A percentile compares a stretch with the other conserved stretches of the same genome.
Evolutionary conservation across 2,113 vertebrate species (phyloP).

Genomic region (Poeciliopsis turrubarensis): DNA sequence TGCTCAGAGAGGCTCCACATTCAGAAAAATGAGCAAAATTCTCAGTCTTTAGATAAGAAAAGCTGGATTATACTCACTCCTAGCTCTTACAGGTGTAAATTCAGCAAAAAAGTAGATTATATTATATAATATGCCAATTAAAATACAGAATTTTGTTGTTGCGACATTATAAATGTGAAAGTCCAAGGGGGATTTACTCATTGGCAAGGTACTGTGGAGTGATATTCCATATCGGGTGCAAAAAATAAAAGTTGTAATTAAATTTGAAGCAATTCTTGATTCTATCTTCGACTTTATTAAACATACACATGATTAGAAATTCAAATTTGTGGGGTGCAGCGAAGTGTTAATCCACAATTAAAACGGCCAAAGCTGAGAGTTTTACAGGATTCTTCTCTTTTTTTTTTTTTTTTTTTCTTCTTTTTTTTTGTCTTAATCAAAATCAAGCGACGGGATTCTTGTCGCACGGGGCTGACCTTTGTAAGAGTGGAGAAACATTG

Average conservation of each 20-base stretch:
- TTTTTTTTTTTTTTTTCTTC: too few relatives aligned
- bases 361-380: too few relatives aligned
- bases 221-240: background rate
- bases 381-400: too few relatives aligned
- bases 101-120: background rate
- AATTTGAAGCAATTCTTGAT: background rate
- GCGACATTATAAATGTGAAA: background rate
- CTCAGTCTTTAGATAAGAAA: background rate
- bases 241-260: background rate
- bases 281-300: background rate
- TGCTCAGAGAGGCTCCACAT: background rate
- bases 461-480: background rate
- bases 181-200: background rate
- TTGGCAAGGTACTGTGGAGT: background rate
- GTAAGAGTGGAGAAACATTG: background rate
- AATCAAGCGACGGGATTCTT: background rate
- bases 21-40: background rate
- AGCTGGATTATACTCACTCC: background rate
- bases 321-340: too few relatives aligned
- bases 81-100: background rate
- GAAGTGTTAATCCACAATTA: too few relatives aligned
- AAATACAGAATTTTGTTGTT: background rate
- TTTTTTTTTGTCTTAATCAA: background rate
- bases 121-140: background rate
- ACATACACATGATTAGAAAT: too few relatives aligned